phyloP scores from a whole-genome alignment of 2,113 vertebrate species.

The Arenaria interpres region DNA sequence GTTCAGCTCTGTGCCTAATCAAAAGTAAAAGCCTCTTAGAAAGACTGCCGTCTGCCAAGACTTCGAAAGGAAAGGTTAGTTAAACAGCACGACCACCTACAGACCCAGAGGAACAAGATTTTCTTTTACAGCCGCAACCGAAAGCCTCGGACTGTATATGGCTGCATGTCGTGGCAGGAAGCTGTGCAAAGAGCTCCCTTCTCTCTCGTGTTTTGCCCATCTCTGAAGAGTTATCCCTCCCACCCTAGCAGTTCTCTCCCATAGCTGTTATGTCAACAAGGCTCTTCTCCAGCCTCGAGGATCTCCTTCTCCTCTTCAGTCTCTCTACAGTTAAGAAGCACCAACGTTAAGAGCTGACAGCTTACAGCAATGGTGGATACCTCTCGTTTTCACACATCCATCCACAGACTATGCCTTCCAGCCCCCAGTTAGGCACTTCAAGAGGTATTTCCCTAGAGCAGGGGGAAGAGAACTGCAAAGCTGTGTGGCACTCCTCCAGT shows the following conservation, averaged over 20 bases:
- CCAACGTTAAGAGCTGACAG: not conserved
- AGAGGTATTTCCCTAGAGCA: not conserved
- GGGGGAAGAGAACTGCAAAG: not conserved
- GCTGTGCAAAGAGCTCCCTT: not conserved
- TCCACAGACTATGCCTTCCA: not conserved
- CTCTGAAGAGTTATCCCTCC: not conserved
- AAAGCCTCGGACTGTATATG: not conserved
- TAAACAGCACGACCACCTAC: not conserved
- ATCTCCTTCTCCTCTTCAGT: not conserved
- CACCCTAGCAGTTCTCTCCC: not conserved
- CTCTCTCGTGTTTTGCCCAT: not conserved
- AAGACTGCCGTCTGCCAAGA: not conserved
- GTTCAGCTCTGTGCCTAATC: not conserved
- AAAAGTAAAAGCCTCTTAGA: slow-evolving; percentile 36
- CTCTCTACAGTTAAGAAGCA: not conserved
- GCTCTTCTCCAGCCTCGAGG: not conserved
- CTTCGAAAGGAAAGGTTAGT: slow-evolving; percentile 39
- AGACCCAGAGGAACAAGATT: not conserved
- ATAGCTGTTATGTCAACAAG: not conserved
- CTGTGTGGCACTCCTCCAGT: not conserved
- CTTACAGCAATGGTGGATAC: not conserved
- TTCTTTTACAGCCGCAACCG: not conserved
- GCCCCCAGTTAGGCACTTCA: not conserved
- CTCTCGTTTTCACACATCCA: not conserved
- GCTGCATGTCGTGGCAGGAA: not conserved